These are phyloP conservation scores for Neria commutata DNA, from an alignment of 2,888 invertebrate species.

Conservation along the genomic window DNA sequence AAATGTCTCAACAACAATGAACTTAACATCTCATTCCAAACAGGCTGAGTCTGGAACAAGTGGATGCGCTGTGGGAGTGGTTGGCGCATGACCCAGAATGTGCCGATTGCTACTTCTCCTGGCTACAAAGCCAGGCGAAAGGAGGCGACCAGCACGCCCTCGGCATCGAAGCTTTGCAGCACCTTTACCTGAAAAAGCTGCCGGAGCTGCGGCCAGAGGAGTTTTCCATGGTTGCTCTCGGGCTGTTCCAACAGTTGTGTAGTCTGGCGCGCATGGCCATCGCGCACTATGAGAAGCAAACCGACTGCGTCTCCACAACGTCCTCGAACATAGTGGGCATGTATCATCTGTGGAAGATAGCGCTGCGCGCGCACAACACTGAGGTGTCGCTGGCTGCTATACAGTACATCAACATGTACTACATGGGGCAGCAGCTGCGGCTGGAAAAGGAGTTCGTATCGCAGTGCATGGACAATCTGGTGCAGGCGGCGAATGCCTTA, in stretches of 20 bases:
- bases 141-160: constrained; percentile 91
- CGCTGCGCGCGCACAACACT: constrained; percentile 86
- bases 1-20: neutral
- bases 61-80: constrained; percentile 91
- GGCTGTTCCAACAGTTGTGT: constrained; percentile 89
- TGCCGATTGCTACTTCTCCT: constrained; percentile 90
- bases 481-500: constrained; percentile 80
- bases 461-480: constrained; percentile 90
- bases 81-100: constrained; percentile 84
- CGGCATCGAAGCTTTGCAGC: constrained; percentile 83
- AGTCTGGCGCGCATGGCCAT: constrained; percentile 83
- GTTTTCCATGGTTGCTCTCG: constrained; percentile 90
- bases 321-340: constrained; percentile 77
- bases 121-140: constrained; percentile 91
- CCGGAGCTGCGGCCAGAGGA: constrained; percentile 86
- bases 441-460: constrained; percentile 92
- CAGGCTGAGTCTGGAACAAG: constrained; percentile 83
- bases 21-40: no score
- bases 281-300: constrained; percentile 68
- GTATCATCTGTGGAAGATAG: constrained; percentile 95
- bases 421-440: constrained; percentile 89
- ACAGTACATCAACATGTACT: constrained; percentile 91
- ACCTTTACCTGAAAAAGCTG: constrained; percentile 86
- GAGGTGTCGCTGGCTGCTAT: constrained; percentile 95
- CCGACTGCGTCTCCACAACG: constrained; percentile 48